Base-by-base conservation (phyloP, 1,140 invertebrate genomes). In the Rhysida immarginata region DNA sequence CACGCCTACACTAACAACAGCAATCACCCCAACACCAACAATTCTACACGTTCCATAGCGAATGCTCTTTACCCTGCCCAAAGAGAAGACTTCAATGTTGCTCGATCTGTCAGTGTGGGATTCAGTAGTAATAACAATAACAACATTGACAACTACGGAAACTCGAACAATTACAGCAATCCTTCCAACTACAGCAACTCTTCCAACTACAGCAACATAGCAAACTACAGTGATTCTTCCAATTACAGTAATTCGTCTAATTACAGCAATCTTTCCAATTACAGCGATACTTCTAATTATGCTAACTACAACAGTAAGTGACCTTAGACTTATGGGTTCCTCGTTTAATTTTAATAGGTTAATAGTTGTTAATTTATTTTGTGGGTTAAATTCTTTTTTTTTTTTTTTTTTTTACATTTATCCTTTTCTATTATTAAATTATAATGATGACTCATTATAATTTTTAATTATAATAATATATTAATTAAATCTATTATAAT, bases 231-330 rank as follows among this genome's bases (percentile, higher is more conserved):
- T 43, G 55, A 49, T 24, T 56, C 55, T 11, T 56, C 55, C 26
- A 56, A 56, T 29, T 56, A 56, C 35, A 56, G 55, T 27, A 56
- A 56, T 51, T 56, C 55, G n/a, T 56, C 55, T 2, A 56, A 56
- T 42, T 56, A 56, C 25, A 56, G 55, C 35, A 42, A 56, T 25
- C 8, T 56, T 11, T 26, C 21, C 25, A 56, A 56, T 21, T 56
- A 56, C 46, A 56, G 55, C 25, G 55, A 56, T 43, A 2, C 41
- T 3, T 26, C 21, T 27, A 56, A 56, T 21, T 56, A 56, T 35
- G 55, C 21, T 24, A 41, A 56, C n/a, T 56, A 56, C 55, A 56
- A 56, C 46, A 49, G 55, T 41, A 51, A 55, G 53, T 55, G n/a
- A 45, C n/a, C n/a, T n/a, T n/a, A n/a, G n/a, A n/a, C n/a, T n/a